Conservation (phyloP, 2,888 invertebrate genomes). For the Caenorhabditis sinica region DNA sequence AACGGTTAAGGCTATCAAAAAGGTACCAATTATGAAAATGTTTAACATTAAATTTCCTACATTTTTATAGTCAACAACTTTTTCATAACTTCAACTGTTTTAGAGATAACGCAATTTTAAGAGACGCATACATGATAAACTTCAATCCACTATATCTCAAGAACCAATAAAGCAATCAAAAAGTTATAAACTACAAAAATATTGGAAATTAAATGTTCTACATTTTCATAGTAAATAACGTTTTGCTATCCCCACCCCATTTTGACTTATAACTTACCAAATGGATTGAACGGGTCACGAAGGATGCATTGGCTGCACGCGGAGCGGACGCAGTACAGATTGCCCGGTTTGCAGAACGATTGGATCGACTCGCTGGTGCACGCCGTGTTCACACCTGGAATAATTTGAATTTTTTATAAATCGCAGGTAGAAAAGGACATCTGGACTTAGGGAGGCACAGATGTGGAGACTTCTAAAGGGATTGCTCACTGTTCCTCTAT, state of each 20-base stretch:
- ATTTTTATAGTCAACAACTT: too few species aligned
- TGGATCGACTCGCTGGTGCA: slow-evolving; percentile 52
- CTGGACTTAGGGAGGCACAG: not conserved
- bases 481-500: too few species aligned
- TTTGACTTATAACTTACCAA: slow-evolving; percentile 37
- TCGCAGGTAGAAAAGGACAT: not conserved
- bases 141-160: not conserved
- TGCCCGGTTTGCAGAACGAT: slow-evolving; percentile 54
- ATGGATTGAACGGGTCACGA: slow-evolving; percentile 64
- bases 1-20: too few species aligned
- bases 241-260: not conserved
- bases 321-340: slow-evolving; percentile 55
- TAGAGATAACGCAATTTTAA: too few species aligned
- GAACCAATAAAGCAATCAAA: not conserved
- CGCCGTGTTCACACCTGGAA: slow-evolving; percentile 50
- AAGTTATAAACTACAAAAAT: not conserved
- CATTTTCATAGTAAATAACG: not conserved
- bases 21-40: too few species aligned
- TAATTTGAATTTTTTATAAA: not conserved
- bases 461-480: not conserved
- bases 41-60: too few species aligned
- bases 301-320: slow-evolving; percentile 67
- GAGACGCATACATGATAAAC: too few species aligned
- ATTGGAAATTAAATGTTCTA: not conserved
- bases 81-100: too few species aligned